Base-by-base conservation (phyloP, 2,888 invertebrate species). In the Cinara cedri region DNA sequence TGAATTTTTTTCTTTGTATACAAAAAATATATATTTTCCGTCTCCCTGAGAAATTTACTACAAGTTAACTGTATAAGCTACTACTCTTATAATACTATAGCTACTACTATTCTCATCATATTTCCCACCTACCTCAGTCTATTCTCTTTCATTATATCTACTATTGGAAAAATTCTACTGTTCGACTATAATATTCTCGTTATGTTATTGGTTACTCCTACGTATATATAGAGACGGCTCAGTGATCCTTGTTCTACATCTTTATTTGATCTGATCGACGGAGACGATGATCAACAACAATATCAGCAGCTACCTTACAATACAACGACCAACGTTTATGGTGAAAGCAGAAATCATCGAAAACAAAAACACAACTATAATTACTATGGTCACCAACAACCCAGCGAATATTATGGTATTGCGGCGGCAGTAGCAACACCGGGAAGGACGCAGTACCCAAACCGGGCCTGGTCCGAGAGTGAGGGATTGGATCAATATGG, bases 201-300 rank as follows among this genome's bases (percentile, higher is more conserved):
- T n/a, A n/a, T n/a, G n/a, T n/a, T n/a, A n/a, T n/a, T n/a, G n/a
- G n/a, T n/a, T n/a, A n/a, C 34, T 34, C 34, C 34, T 9, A n/a
- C 2, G 1, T 0, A 19, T 16, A n/a, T 14, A 21, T 6, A 74
- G 74, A 63, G 74, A 9, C 74, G 74, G 16, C 74, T 74, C n/a
- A 74, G 74, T 19, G 74, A 74, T 8, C 74, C 74, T 16, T 74
- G 74, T 14, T 74, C 74, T n/a, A 74, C 51, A 10, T 74, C 74
- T 1, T 51, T 63, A 3, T 74, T 11, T 8, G 74, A 71, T 21
- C 0, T 71, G 14, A 42, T 46, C 24, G 21, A 9, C 14, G 6
- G 3, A 8, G 16, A 24, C 14, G 26, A 3, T 8, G 55, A 19
- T 21, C 19, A 19, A 2, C 55, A 11, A 3, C 14, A 46, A 49